phyloP scores from a whole-genome alignment of 2,888 invertebrate genomes.

The Chymomyza fuscimana region DNA sequence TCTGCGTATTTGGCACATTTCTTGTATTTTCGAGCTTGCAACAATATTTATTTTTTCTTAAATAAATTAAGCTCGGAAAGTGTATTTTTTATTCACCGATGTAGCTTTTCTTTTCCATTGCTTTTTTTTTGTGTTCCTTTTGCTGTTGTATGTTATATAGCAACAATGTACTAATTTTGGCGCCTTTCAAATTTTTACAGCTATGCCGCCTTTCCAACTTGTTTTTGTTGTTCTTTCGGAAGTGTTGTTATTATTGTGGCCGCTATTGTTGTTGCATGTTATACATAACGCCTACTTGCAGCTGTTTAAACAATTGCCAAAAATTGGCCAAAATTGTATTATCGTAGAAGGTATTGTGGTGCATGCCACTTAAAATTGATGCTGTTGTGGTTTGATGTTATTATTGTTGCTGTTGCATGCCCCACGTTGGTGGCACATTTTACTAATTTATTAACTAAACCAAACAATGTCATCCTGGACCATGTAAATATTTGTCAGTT shows the following conservation, averaged over 20 bases:
- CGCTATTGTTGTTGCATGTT: constrained; percentile 7
- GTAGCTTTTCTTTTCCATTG: not conserved
- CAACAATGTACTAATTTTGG: constrained; percentile 49
- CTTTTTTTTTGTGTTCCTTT: not conserved
- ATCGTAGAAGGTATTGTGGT: constrained; percentile 13
- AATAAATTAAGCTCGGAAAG: not conserved
- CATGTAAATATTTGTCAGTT: constrained; percentile 55
- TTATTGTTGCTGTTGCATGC: constrained; percentile 50
- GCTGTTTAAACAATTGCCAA: constrained; percentile 12
- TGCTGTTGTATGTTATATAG: constrained; percentile 20
- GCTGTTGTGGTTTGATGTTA: constrained; percentile 17
- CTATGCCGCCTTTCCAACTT: not conserved
- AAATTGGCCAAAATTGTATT: not conserved
- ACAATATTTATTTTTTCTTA: no score
- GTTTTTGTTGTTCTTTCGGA: constrained; percentile 1
- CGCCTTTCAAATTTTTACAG: not conserved
- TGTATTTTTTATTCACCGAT: not conserved
- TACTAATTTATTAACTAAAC: constrained; percentile 70
- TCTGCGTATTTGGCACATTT: no score
- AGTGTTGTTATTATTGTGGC: not conserved
- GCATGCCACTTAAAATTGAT: constrained; percentile 5
- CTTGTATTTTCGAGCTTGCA: no score
- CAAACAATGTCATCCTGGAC: constrained; percentile 40
- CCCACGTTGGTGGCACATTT: constrained; percentile 36
- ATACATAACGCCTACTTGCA: constrained; percentile 6